A percentile compares a stretch with the other conserved stretches of the same genome.
Conservation (phyloP, 2,888 invertebrate genomes). For the Nysson spinosus region DNA sequence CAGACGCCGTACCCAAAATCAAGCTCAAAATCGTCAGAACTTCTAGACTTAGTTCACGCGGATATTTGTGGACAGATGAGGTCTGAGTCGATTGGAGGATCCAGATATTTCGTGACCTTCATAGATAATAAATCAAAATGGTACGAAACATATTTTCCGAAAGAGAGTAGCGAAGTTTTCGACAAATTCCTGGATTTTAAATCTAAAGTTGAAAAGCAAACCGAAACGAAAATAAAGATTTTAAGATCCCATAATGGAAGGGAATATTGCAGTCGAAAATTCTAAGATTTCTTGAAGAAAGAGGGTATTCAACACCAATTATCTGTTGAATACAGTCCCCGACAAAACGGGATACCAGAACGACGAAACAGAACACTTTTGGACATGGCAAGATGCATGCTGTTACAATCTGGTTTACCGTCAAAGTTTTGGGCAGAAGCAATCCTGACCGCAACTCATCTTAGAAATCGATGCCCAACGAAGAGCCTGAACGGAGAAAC, state of each 20-base stretch:
- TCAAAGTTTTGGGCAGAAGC: conserved; percentile 5
- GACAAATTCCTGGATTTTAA: not conserved
- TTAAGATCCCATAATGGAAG: not conserved
- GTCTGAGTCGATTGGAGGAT: not conserved
- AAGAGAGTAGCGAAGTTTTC: not conserved
- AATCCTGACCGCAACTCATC: not conserved
- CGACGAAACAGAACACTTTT: not conserved
- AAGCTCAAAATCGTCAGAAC: not conserved
- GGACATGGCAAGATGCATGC: not conserved
- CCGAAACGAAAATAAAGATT: not conserved
- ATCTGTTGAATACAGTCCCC: not conserved
- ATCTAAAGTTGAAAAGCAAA: not conserved
- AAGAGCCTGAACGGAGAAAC: not conserved
- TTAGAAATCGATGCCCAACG: not conserved
- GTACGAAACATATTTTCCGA: not conserved
- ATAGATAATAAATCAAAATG: conserved; percentile 3
- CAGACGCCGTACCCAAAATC: too few relatives aligned
- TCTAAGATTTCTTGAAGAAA: not conserved
- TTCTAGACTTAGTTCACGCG: not conserved
- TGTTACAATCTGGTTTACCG: not conserved
- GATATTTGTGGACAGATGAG: conserved; percentile 7
- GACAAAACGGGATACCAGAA: conserved; percentile 8
- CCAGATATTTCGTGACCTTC: conserved; percentile 4
- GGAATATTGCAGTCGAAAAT: not conserved
- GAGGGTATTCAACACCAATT: not conserved